Evolutionary conservation across 2,888 invertebrate genomes (phyloP).

Genomic region (Hypsopygia costalis): DNA sequence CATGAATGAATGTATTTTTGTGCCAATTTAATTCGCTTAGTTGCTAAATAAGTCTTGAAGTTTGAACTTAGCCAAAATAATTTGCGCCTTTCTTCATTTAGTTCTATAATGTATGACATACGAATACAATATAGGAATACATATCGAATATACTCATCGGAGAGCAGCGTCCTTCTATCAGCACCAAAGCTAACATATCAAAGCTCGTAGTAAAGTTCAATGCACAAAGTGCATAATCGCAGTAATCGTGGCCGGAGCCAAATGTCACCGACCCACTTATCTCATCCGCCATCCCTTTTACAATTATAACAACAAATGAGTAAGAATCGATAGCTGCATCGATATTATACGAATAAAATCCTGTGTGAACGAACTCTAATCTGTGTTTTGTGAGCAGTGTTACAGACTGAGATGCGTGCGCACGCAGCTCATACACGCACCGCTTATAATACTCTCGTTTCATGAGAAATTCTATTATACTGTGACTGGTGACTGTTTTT

Average conservation of each 20-base stretch:
- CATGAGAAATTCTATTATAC: constrained; percentile 11
- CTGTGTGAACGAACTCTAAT: constrained; percentile 81
- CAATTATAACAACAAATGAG: constrained; percentile 77
- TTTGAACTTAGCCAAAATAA: too few relatives aligned
- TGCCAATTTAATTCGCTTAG: too few relatives aligned
- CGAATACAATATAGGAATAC: background rate
- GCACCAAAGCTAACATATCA: constrained; percentile 59
- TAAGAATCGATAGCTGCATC: constrained; percentile 75
- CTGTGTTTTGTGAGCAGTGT: constrained; percentile 68
- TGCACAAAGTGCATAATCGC: constrained; percentile 79
- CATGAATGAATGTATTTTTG: too few relatives aligned
- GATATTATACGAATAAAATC: constrained; percentile 79
- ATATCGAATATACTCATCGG: background rate
- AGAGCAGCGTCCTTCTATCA: constrained; percentile 14
- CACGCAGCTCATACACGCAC: constrained; percentile 49
- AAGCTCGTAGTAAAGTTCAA: constrained; percentile 74
- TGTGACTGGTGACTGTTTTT: background rate
- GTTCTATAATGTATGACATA: too few relatives aligned
- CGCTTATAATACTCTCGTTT: constrained; percentile 26
- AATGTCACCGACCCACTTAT: constrained; percentile 79
- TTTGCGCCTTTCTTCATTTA: too few relatives aligned
- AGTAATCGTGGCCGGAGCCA: constrained; percentile 74
- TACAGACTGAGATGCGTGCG: constrained; percentile 56
- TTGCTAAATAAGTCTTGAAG: too few relatives aligned
- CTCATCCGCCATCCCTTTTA: constrained; percentile 81